Evolutionary conservation across 2,888 invertebrate species (phyloP).

Genomic region (Drosophila cognata): DNA sequence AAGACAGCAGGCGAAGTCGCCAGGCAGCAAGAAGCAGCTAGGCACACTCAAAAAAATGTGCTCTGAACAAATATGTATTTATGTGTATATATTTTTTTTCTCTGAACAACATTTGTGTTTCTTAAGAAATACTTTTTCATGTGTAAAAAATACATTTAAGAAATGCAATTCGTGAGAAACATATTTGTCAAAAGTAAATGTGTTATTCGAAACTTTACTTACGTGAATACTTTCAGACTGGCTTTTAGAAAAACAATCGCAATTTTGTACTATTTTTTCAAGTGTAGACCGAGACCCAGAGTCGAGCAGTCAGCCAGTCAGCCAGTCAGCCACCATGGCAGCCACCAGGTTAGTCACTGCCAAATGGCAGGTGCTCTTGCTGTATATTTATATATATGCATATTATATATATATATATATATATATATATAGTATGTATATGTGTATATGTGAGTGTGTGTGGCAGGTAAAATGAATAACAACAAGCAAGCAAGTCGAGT

Average conservation of each 20-base stretch:
- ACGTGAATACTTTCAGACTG: neutral
- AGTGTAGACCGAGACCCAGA: slow-evolving; percentile 17
- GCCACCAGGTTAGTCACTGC: slow-evolving; percentile 46
- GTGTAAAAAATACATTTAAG: too few relatives aligned
- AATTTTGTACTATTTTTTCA: neutral
- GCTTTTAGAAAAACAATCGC: neutral
- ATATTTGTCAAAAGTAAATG: neutral
- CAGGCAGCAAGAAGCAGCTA: slow-evolving; percentile 9
- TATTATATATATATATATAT: slow-evolving; percentile 16
- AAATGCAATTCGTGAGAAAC: neutral
- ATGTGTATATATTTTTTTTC: neutral
- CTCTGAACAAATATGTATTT: neutral
- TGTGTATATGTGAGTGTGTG: slow-evolving; percentile 18
- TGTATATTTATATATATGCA: neutral
- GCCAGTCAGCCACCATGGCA: slow-evolving; percentile 51
- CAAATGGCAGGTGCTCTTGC: slow-evolving; percentile 24
- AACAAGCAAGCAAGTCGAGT: slow-evolving; percentile 44
- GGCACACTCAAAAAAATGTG: slow-evolving; percentile 3
- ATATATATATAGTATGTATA: slow-evolving; percentile 14
- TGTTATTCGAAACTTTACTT: neutral
- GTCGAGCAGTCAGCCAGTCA: slow-evolving; percentile 29
- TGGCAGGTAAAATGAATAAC: slow-evolving; percentile 65
- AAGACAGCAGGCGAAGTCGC: slow-evolving; percentile 42
- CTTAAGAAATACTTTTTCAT: neutral
- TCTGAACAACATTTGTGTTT: neutral